Evolutionary conservation across 2,113 vertebrate species (phyloP), one percentile per base, ranked within the genome.

Genomic region (Rallus limicola): DNA sequence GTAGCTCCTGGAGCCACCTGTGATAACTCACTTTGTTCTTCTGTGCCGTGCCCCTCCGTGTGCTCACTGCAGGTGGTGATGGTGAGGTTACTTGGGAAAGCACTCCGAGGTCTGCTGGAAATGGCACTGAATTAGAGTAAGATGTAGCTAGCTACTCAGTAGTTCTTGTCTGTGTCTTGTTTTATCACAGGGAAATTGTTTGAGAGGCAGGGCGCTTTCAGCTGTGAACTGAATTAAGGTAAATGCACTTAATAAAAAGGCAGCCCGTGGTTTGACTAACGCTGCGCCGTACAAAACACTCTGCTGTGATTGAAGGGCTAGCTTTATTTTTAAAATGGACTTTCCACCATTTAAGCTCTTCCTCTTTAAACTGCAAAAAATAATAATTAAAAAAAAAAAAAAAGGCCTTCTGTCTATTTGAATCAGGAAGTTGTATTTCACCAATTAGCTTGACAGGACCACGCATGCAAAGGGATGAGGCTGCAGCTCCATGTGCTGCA

Each of bases 221-320:
- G 6, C 59, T 91, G 25, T 63, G 60, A 63, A 29, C 42, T 59
- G 63, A 59, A 18, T 53, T 44, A 72, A 72, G 40, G 82, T 76
- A 69, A 76, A 71, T 44, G 58, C 63, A 17, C 69, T 65, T 82
- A 48, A 5, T 80, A 65, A 67, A 70, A 64, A 56, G 34, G 21
- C 50, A 56, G 0, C 75, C 55, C 13, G 19, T 74, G 67, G 28
- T 42, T 69, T 89, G 67, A 38, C 46, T 36, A 87, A 8, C 15
- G 3, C 38, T 50, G 0, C 0, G 0, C 62, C 0, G 0, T 71
- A 34, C 36, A 40, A 25, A 82, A 18, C 23, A 6, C 52, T 86
- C 25, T 14, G 2, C 67, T 82, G 36, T 52, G 46, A 50, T 18
- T 29, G 52, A 86, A 85, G n/a, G 13, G 12, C 40, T 60, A 25